Conservation (phyloP, 92 coral and sea anemone species). For the Porites evermanni region DNA sequence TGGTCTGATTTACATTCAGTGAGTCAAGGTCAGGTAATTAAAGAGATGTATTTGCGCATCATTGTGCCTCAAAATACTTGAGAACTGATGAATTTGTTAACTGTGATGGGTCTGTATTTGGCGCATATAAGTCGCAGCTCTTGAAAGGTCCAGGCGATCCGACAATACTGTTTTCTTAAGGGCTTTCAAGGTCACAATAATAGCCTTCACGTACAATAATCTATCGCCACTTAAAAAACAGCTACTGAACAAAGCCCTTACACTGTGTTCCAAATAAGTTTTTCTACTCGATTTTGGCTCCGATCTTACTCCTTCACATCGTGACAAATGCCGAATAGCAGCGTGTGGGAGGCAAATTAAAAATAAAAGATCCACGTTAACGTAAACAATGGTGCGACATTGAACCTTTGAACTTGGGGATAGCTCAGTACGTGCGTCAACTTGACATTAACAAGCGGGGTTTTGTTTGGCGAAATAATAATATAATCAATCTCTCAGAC, state of each 20-base stretch:
- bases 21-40: constrained; percentile 21
- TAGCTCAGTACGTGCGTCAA: not conserved
- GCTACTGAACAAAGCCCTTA: not conserved
- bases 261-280: not conserved
- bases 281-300: not conserved
- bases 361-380: not conserved
- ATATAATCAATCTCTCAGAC: not conserved
- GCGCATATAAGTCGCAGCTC: not conserved
- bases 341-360: constrained; percentile 12
- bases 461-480: not conserved
- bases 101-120: not conserved
- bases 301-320: not conserved
- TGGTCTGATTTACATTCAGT: not conserved
- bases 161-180: not conserved
- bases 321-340: not conserved
- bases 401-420: constrained; percentile 29
- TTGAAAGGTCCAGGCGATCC: not conserved
- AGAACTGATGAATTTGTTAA: constrained; percentile 17
- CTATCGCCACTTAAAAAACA: not conserved
- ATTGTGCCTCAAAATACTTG: not conserved
- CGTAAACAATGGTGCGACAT: constrained; percentile 17
- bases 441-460: constrained; percentile 16
- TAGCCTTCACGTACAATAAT: not conserved
- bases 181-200: constrained; percentile 18
- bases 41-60: not conserved